Conservation (phyloP, 2,797 vertebrate genomes). For the Xenops minutus region DNA sequence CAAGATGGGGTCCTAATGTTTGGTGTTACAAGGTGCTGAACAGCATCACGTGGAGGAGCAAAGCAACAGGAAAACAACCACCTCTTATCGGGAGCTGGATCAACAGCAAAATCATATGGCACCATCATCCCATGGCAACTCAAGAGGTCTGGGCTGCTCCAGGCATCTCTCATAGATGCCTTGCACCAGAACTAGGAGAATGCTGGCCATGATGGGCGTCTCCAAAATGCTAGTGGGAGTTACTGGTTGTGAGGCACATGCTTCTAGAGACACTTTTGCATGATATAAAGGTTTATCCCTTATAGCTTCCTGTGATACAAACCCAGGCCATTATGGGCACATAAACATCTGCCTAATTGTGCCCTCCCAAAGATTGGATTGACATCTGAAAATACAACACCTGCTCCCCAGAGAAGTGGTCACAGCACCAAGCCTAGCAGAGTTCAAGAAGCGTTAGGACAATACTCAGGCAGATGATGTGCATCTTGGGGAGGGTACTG, state of each 20-base stretch:
- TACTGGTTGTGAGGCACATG: not conserved
- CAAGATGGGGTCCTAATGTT: not conserved
- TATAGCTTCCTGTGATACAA: not conserved
- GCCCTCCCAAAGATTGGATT: not conserved
- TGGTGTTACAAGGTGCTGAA: not conserved
- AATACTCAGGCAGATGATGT: not conserved
- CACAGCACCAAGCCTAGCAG: not conserved
- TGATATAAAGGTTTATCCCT: not conserved
- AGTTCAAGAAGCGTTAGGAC: not conserved
- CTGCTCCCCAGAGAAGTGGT: not conserved
- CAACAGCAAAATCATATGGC: not conserved
- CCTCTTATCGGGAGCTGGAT: not conserved
- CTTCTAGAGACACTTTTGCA: not conserved
- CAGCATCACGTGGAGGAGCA: not conserved
- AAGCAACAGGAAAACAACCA: not conserved
- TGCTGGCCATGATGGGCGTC: fast-evolving
- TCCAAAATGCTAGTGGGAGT: not conserved
- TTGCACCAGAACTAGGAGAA: not conserved
- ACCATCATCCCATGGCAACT: too few species aligned
- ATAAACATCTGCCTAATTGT: not conserved
- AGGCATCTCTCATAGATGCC: not conserved
- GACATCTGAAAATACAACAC: not conserved
- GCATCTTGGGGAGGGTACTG: not conserved
- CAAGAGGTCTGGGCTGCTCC: not conserved
- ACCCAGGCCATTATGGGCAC: not conserved